Base-by-base conservation (phyloP, 2,797 vertebrate genomes). In the Babyrousa celebensis region DNA sequence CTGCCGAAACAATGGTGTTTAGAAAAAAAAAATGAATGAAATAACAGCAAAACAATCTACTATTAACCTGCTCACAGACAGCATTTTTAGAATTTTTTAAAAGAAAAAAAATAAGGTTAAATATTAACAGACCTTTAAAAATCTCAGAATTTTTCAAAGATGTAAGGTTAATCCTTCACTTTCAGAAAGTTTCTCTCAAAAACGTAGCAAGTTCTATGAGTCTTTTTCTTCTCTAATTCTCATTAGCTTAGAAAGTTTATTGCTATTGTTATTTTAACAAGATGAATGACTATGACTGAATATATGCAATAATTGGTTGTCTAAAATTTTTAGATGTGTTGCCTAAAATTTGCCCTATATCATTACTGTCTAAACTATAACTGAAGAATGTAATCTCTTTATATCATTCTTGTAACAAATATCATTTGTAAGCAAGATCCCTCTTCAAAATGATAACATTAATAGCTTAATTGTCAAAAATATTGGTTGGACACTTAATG, bases 1-100 rank as follows among this genome's bases (percentile, higher is more conserved):
- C 40, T 92, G 58, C 3, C 12, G 75, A 82, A 72, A 88, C 83
- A 93, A 85, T 63, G 79, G 15, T 58, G 29, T 72, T 96, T 67
- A 82, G 56, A 92, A 94, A 92, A 94, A 92, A 94, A 94, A 92
- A 91, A 12, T 48, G 15, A 96, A 27, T 52, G 48, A 92, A 87
- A 84, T 68, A 87, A 27, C 17, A 85, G 32, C 75, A 80, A 89
- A 93, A 89, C 17, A 77, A 25, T 18, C 75, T 95, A 87, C 14
- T 23, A 43, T 95, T 79, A 90, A 80, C n/a, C 83, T 84, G 29
- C 25, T 88, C 56, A 90, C 17, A 62, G 18, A 68, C 18, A 74
- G 21, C 15, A 62, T 92, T 94, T 83, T 96, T 89, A 78, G 29
- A 58, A 32, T 89, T 90, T 92, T 95, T 43, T 77, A 0, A 85